phyloP scores from a whole-genome alignment of 2,797 vertebrate species.

The Gymnothorax reevesii region DNA sequence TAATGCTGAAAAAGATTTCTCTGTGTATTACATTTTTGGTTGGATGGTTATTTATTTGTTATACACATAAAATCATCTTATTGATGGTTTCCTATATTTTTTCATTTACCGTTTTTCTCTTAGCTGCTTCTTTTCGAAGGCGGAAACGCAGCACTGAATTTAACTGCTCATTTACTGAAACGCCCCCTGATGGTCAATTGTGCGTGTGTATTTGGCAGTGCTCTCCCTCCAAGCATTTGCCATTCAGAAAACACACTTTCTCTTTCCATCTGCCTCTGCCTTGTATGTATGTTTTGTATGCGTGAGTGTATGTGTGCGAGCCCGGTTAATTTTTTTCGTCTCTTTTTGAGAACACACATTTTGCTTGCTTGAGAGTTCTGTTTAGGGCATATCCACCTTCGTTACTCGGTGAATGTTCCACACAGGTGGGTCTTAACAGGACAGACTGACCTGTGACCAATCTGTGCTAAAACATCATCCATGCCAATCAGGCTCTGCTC shows the following conservation, averaged over 20 bases:
- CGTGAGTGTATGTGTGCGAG: slow-evolving; percentile 1
- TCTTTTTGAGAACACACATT: background rate
- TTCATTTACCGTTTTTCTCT: background rate
- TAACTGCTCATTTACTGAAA: slow-evolving; percentile 42
- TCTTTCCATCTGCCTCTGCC: slow-evolving; percentile 30
- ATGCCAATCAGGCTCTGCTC: background rate
- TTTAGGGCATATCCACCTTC: background rate
- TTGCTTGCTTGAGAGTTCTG: background rate
- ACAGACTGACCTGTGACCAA: background rate
- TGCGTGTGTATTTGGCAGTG: slow-evolving; percentile 12
- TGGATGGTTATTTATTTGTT: too few relatives aligned
- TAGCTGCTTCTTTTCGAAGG: slow-evolving; percentile 41
- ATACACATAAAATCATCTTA: too few relatives aligned
- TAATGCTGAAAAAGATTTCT: too few relatives aligned
- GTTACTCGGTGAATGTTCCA: slow-evolving; percentile 23
- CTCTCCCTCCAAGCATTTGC: slow-evolving; percentile 31
- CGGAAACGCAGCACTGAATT: background rate
- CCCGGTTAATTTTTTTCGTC: background rate
- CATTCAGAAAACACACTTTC: slow-evolving; percentile 21
- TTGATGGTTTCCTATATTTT: too few relatives aligned
- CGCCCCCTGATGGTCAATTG: slow-evolving; percentile 41
- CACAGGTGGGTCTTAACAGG: background rate
- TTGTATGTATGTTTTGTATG: slow-evolving; percentile 26
- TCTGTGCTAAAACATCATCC: background rate
- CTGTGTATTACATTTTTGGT: too few relatives aligned